These are phyloP conservation scores for Actenoides lindsayi DNA, from an alignment of 2,113 vertebrate genomes.

Conservation along the genomic window DNA sequence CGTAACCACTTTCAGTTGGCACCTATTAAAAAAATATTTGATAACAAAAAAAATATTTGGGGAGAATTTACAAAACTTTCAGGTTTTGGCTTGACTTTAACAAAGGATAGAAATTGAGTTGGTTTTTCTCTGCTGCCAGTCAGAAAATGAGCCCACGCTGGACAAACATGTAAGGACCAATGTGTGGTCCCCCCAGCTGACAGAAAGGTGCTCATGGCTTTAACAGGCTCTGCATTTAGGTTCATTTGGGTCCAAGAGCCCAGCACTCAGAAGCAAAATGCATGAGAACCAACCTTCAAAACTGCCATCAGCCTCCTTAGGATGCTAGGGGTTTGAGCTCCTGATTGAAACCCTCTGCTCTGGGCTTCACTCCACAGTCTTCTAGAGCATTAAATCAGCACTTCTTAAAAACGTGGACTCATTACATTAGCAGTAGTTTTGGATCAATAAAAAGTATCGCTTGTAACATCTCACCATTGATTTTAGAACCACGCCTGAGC, in stretches of 20 bases:
- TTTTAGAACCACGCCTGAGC: neutral
- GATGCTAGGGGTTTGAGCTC: neutral
- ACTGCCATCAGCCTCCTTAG: neutral
- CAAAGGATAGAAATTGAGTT: neutral
- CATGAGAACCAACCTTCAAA: neutral
- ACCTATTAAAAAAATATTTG: neutral
- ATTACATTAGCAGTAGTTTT: neutral
- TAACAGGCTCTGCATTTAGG: neutral
- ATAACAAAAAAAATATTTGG: neutral
- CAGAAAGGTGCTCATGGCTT: neutral
- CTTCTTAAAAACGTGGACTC: neutral
- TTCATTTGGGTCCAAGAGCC: neutral
- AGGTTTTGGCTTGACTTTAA: neutral
- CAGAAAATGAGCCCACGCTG: neutral
- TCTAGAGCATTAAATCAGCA: neutral
- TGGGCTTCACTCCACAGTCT: neutral
- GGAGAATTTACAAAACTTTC: neutral
- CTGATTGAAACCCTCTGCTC: neutral
- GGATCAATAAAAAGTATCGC: constrained; percentile 2
- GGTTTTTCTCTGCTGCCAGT: neutral
- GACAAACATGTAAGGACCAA: fast-evolving
- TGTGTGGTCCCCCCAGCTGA: neutral
- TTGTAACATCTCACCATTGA: neutral
- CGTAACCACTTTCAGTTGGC: neutral
- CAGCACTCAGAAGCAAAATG: neutral